A percentile compares a stretch with the other conserved stretches of the same genome.
Evolutionary conservation across 2,797 vertebrate genomes (phyloP).

Genomic region (Tangara arthus): DNA sequence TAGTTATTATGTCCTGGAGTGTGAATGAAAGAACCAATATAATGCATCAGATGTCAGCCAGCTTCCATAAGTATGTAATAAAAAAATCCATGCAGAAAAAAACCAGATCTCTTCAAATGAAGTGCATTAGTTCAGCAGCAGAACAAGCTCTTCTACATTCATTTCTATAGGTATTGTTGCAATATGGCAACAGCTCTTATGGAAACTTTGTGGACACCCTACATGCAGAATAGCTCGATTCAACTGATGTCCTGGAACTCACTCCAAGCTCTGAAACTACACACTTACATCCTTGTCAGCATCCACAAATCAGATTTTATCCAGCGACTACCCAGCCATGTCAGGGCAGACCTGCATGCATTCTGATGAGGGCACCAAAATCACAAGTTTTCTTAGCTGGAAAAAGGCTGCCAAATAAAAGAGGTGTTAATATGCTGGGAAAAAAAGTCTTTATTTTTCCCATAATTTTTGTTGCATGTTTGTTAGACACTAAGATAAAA

Average conservation of each 20-base stretch:
- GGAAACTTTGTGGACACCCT: not conserved
- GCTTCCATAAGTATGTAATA: not conserved
- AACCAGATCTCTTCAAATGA: not conserved
- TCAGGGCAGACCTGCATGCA: not conserved
- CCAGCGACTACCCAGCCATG: not conserved
- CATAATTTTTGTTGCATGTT: not conserved
- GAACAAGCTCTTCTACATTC: not conserved
- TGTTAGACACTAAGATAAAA: constrained; percentile 36
- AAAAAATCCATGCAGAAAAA: not conserved
- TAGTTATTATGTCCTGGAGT: not conserved
- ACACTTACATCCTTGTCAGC: not conserved
- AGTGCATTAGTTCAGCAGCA: not conserved
- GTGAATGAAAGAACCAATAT: not conserved
- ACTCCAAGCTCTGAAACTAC: not conserved
- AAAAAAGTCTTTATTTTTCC: not conserved
- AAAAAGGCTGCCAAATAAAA: not conserved
- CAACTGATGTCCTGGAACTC: not conserved
- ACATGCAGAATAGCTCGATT: not conserved
- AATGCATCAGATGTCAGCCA: not conserved
- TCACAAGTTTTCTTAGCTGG: not conserved
- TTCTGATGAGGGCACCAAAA: not conserved
- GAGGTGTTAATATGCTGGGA: not conserved
- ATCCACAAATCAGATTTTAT: not conserved
- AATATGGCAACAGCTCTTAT: not conserved
- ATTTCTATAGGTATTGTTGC: not conserved